Percentiles rank a stretch among this genome's conserved stretches.
These are phyloP conservation scores for Globicephala melas DNA, from an alignment of 2,113 vertebrate species.

Conservation along the genomic window DNA sequence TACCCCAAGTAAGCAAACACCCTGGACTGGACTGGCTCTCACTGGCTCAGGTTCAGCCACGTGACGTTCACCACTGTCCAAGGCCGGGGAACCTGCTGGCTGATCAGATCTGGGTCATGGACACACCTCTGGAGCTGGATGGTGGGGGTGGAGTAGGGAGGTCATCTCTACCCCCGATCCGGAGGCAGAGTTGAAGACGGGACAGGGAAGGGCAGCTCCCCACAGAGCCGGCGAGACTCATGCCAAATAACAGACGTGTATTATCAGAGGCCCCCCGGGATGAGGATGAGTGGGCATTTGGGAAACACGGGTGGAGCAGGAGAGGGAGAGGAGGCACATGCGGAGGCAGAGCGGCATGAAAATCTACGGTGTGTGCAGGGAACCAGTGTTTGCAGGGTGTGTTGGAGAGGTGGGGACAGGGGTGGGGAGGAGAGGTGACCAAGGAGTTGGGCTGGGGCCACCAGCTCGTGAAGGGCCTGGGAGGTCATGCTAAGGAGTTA, in stretches of 20 bases:
- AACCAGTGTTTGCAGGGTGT: not conserved
- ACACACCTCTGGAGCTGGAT: not conserved
- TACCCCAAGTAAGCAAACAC: not conserved
- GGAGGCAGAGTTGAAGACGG: not conserved
- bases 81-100: not conserved
- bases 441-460: not conserved
- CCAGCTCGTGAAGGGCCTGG: not conserved
- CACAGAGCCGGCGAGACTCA: not conserved
- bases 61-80: not conserved
- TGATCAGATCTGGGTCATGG: not conserved
- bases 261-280: not conserved
- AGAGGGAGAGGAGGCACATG: not conserved
- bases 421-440: not conserved
- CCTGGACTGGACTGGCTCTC: not conserved
- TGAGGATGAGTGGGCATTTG: not conserved
- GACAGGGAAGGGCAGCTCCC: not conserved
- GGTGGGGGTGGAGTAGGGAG: not conserved
- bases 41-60: not conserved
- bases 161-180: not conserved
- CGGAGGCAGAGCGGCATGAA: not conserved
- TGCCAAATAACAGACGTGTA: no score
- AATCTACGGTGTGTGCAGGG: fast-evolving
- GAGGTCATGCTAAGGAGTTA: not conserved
- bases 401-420: not conserved
- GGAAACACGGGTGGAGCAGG: not conserved